A percentile compares a stretch with the other conserved stretches of the same genome.
These are phyloP conservation scores for Neelides folsomi DNA, from an alignment of 2,888 invertebrate species.

Conservation along the genomic window DNA sequence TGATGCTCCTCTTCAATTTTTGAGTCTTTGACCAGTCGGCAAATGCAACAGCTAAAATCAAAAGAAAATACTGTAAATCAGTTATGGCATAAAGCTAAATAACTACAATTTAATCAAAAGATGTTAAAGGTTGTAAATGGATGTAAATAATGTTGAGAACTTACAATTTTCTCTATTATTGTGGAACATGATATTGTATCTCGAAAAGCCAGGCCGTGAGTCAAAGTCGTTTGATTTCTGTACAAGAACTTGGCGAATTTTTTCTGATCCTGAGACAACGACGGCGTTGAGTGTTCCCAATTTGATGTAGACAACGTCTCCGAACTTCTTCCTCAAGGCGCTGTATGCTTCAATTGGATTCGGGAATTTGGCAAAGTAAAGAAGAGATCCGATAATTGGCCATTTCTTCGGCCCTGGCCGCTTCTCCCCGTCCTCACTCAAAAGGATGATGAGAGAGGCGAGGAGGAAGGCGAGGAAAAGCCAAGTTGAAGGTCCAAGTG, in stretches of 20 bases:
- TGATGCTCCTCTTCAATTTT: conserved; percentile 34
- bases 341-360: conserved; percentile 21
- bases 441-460: background rate
- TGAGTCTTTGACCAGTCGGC: conserved; percentile 37
- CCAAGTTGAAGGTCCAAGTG: conserved; percentile 25
- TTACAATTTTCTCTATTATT: conserved; percentile 76
- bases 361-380: conserved; percentile 22
- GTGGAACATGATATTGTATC: conserved; percentile 68
- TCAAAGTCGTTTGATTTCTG: conserved; percentile 58
- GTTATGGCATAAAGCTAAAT: background rate
- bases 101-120: background rate
- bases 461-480: conserved; percentile 26
- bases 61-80: conserved; percentile 5
- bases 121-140: conserved; percentile 31
- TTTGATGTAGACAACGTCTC: conserved; percentile 21
- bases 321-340: conserved; percentile 19
- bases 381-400: conserved; percentile 25
- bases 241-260: conserved; percentile 21
- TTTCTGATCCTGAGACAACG: conserved; percentile 25
- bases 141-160: conserved; percentile 36
- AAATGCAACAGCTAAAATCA: conserved; percentile 36
- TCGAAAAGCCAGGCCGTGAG: conserved; percentile 63
- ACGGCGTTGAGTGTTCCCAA: conserved; percentile 23
- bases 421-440: too few species aligned
- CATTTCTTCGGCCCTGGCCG: conserved; percentile 24